A percentile compares a stretch with the other conserved stretches of the same genome.
Conservation (phyloP, 2,888 invertebrate species). For the Drosophila engyochracea region DNA sequence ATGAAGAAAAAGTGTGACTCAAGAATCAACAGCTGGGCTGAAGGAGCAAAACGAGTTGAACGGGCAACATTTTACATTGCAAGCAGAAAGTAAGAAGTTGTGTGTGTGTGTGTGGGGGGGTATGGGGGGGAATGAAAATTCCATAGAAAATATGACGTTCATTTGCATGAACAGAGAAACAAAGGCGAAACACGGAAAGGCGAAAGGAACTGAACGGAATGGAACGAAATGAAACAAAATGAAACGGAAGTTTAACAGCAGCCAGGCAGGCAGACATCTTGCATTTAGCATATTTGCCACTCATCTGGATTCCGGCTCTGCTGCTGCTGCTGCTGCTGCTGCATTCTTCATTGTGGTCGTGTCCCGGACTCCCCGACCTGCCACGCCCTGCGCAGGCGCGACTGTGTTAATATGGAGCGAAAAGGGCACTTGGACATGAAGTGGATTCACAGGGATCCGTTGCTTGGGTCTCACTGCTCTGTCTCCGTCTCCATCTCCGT, state of each 20-base stretch:
- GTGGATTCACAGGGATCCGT: conserved; percentile 13
- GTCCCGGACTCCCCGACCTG: neutral
- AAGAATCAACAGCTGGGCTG: conserved; percentile 60
- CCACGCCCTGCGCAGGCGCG: conserved; percentile 62
- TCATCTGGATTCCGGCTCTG: conserved; percentile 18
- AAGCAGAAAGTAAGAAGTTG: conserved; percentile 37
- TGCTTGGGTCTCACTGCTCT: neutral
- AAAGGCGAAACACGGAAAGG: conserved; percentile 6
- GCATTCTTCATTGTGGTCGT: conserved; percentile 15
- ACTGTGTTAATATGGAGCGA: conserved; percentile 27
- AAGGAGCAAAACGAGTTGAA: conserved; percentile 7
- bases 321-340: conserved; percentile 14
- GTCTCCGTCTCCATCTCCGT: neutral
- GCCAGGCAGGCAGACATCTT: conserved; percentile 44
- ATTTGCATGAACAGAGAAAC: conserved; percentile 65
- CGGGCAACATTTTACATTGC: conserved; percentile 50
- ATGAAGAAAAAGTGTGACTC: conserved; percentile 43
- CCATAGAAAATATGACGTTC: conserved; percentile 66
- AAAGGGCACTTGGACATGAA: conserved; percentile 8
- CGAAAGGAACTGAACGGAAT: neutral
- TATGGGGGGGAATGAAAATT: conserved; percentile 16
- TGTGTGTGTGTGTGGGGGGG: neutral
- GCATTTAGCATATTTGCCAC: conserved; percentile 71
- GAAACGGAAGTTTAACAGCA: conserved; percentile 32
- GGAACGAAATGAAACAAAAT: conserved; percentile 19